Evolutionary conservation across 2,797 vertebrate genomes (phyloP).

Genomic region (Onychomys arenicola): DNA sequence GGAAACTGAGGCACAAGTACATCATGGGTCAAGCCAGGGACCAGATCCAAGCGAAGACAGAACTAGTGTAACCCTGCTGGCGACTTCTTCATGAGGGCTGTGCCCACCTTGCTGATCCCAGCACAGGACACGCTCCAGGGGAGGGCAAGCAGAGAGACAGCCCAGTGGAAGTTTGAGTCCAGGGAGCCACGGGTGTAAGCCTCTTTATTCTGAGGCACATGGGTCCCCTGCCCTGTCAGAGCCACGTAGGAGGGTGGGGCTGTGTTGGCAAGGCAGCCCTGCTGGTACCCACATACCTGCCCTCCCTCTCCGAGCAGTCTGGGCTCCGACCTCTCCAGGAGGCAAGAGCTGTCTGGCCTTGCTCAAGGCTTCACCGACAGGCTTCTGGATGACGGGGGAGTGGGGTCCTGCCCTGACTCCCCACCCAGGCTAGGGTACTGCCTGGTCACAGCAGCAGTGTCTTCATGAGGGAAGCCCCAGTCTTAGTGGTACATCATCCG

Average conservation of each 20-base stretch:
- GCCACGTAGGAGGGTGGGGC: not conserved
- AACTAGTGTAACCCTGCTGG: not conserved
- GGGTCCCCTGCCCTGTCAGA: not conserved
- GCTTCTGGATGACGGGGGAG: not conserved
- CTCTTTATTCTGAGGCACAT: conserved; percentile 67
- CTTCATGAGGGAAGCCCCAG: not conserved
- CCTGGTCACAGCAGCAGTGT: not conserved
- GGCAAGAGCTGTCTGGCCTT: not conserved
- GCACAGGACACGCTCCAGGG: not conserved
- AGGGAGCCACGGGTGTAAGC: not conserved
- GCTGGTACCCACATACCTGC: not conserved
- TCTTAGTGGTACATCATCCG: conserved; percentile 87
- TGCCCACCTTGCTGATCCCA: not conserved
- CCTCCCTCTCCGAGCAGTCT: not conserved
- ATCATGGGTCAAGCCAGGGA: not conserved
- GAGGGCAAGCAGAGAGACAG: not conserved
- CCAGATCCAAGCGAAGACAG: not conserved
- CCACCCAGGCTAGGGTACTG: not conserved
- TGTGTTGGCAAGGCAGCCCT: not conserved
- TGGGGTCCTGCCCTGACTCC: not conserved
- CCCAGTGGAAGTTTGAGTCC: not conserved
- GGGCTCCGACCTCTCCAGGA: conserved; percentile 36
- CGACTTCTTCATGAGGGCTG: not conserved
- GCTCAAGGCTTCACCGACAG: not conserved
- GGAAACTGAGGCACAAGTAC: not conserved